These are phyloP conservation scores for Rhadinocentrus ornatus DNA, from an alignment of 2,797 vertebrate species.

Conservation along the genomic window DNA sequence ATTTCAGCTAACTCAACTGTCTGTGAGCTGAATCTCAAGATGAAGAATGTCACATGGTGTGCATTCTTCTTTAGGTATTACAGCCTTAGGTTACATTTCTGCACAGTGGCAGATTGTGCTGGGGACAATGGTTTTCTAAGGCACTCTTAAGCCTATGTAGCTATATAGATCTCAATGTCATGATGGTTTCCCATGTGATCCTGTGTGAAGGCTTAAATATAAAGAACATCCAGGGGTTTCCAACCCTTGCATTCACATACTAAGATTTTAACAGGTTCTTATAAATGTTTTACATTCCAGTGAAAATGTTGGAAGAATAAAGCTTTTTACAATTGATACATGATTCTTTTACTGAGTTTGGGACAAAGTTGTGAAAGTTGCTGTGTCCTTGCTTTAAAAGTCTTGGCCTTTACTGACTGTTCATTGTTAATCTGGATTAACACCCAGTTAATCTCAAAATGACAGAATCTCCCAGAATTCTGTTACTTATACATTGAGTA, in stretches of 20 bases:
- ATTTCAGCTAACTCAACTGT: background rate
- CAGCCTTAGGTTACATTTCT: background rate
- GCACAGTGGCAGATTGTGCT: background rate
- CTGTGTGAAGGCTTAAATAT: background rate
- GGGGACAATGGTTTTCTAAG: background rate
- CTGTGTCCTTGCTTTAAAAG: background rate
- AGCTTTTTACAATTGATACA: background rate
- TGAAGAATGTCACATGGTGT: background rate
- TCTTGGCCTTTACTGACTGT: background rate
- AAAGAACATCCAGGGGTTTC: background rate
- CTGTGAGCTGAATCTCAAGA: background rate
- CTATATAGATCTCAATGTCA: background rate
- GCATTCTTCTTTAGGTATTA: background rate
- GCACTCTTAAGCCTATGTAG: background rate
- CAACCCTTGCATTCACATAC: background rate
- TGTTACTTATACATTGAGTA: background rate
- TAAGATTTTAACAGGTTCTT: background rate
- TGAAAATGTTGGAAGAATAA: background rate
- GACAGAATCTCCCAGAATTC: background rate
- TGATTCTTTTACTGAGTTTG: background rate
- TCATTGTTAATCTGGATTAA: no score
- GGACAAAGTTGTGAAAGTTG: background rate
- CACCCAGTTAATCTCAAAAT: background rate
- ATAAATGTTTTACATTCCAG: background rate
- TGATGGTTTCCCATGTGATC: background rate